Percentiles rank a stretch among this genome's conserved stretches.
Conservation (phyloP, 2,113 vertebrate species). For the Ochotona princeps region DNA sequence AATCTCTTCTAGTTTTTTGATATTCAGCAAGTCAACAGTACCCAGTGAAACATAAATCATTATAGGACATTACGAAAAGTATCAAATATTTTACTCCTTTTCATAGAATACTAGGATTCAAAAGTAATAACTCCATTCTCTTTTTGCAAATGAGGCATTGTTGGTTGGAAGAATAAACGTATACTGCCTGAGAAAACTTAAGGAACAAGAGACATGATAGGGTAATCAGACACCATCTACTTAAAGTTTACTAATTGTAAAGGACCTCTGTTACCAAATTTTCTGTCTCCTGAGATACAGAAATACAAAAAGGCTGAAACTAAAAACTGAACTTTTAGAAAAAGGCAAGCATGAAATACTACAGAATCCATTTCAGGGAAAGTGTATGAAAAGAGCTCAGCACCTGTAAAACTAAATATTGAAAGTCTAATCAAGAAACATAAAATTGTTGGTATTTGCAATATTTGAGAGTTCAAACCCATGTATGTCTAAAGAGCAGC, state of each 20-base stretch:
- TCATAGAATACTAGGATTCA: not conserved
- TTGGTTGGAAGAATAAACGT: not conserved
- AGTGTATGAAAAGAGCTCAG: not conserved
- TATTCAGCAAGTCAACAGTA: not conserved
- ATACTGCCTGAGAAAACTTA: not conserved
- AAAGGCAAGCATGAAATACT: not conserved
- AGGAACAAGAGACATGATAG: not conserved
- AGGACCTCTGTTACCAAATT: not conserved
- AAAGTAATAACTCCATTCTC: not conserved
- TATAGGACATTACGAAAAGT: not conserved
- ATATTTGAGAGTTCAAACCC: not conserved
- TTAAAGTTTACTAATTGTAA: not conserved
- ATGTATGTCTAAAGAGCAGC: not conserved
- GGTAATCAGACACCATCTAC: not conserved
- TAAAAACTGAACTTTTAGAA: not conserved
- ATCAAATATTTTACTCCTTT: not conserved
- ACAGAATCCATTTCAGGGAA: not conserved
- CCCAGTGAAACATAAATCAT: not conserved
- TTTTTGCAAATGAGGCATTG: not conserved
- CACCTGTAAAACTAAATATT: not conserved
- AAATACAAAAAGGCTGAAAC: rapidly evolving
- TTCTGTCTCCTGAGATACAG: not conserved
- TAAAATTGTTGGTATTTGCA: not conserved
- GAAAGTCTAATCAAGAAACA: not conserved
- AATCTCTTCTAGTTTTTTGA: not conserved